A percentile compares a stretch with the other conserved stretches of the same genome.
These are phyloP conservation scores for Meloidogyne floridensis DNA, from an alignment of 1,140 invertebrate genomes.

Conservation along the genomic window DNA sequence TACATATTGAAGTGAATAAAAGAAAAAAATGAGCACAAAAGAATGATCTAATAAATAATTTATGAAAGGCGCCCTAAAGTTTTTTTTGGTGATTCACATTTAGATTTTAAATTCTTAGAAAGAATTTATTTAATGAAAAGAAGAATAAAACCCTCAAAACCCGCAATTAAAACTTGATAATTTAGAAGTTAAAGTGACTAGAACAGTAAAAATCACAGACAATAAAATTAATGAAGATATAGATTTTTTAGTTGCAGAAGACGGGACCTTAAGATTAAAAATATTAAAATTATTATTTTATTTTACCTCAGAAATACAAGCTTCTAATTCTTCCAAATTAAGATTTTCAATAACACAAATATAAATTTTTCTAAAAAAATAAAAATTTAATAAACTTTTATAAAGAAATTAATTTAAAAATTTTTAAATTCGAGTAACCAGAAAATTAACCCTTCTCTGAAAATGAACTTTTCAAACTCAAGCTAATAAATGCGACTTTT, in stretches of 20 bases:
- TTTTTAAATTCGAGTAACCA: no score
- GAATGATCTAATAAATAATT: no score
- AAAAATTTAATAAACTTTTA: neutral
- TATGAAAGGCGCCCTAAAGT: no score
- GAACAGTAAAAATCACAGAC: constrained; percentile 6
- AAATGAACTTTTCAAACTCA: no score
- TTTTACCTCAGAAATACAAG: constrained; percentile 12
- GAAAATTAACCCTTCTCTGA: no score
- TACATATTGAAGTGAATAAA: no score
- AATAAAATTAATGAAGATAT: neutral
- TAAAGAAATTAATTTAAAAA: no score
- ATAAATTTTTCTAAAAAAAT: constrained; percentile 3
- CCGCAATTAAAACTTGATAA: neutral
- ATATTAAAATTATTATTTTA: neutral
- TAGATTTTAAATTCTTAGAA: neutral
- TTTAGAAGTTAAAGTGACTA: neutral
- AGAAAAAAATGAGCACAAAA: no score
- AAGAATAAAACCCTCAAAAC: neutral
- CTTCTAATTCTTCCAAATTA: constrained; percentile 16
- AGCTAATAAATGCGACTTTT: no score
- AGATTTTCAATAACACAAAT: constrained; percentile 24
- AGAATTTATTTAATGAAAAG: neutral
- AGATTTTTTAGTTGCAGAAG: neutral
- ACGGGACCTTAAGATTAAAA: neutral
- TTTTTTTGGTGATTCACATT: no score